Evolutionary conservation across 2,797 vertebrate genomes (phyloP).

Genomic region (Philypnodon macrostomus): DNA sequence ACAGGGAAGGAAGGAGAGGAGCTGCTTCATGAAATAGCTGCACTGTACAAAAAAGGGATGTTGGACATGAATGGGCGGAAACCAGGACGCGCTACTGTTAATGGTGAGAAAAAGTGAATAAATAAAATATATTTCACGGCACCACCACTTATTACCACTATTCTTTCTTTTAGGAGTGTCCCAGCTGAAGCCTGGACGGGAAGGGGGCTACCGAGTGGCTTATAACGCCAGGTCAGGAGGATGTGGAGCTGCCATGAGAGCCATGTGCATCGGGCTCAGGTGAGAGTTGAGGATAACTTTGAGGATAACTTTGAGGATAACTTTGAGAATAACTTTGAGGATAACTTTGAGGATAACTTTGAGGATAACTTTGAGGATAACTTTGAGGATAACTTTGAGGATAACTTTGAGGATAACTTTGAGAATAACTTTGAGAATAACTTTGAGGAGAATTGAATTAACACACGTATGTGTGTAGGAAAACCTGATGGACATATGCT

Average conservation of each 20-base stretch:
- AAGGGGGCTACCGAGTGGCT: constrained; percentile 75
- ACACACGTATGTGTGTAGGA: too few species aligned
- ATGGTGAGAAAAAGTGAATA: constrained; percentile 57
- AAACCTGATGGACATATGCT: too few species aligned
- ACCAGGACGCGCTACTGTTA: constrained; percentile 80
- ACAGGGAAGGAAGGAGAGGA: constrained; percentile 62
- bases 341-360: too few species aligned
- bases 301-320: too few species aligned
- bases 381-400: too few species aligned
- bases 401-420: too few species aligned
- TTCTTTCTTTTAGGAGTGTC: constrained; percentile 70
- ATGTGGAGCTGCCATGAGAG: constrained; percentile 85
- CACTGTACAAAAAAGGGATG: constrained; percentile 80
- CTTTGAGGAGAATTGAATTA: too few species aligned
- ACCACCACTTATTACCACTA: neutral
- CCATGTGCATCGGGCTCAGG: constrained; percentile 87
- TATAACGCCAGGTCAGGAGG: constrained; percentile 79
- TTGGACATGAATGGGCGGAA: constrained; percentile 84
- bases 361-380: too few species aligned
- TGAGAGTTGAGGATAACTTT: constrained; percentile 45
- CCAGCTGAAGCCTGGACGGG: constrained; percentile 74
- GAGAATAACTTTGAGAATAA: too few species aligned
- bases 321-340: too few species aligned
- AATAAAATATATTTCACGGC: neutral
- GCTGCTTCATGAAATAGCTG: constrained; percentile 71